phyloP scores from a whole-genome alignment of 1,140 invertebrate species.

The Lasaia peninsularis region DNA sequence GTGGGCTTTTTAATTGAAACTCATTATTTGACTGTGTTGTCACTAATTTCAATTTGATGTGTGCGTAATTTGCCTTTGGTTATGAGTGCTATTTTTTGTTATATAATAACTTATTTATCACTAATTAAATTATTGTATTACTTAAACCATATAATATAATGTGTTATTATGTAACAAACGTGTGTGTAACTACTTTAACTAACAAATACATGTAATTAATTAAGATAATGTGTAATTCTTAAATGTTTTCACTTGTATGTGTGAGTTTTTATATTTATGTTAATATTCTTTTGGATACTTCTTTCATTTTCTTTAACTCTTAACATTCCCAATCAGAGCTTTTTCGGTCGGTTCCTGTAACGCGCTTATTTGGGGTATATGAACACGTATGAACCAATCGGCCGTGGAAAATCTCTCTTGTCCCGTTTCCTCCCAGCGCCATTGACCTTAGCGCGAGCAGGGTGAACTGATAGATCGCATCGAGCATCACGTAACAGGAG shows the following conservation, averaged over 20 bases:
- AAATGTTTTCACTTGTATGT: constrained; percentile 37
- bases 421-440: constrained; percentile 58
- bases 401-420: constrained; percentile 33
- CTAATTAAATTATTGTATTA: constrained; percentile 15
- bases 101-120: constrained; percentile 47
- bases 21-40: constrained; percentile 51
- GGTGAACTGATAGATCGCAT: constrained; percentile 95
- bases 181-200: constrained; percentile 25
- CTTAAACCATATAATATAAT: constrained; percentile 18
- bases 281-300: constrained; percentile 14
- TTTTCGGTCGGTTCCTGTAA: constrained; percentile 49
- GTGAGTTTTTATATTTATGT: constrained; percentile 23
- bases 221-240: constrained; percentile 28
- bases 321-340: constrained; percentile 39
- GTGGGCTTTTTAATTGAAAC: constrained; percentile 59
- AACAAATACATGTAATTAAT: constrained; percentile 32
- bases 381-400: constrained; percentile 64
- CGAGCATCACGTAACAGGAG: constrained; percentile 92
- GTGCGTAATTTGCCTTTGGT: constrained; percentile 75
- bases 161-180: constrained; percentile 53
- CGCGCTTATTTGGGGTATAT: constrained; percentile 39
- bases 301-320: constrained; percentile 38
- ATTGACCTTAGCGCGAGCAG: constrained; percentile 78
- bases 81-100: constrained; percentile 57
- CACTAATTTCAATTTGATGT: constrained; percentile 58